Evolutionary conservation across 2,797 vertebrate genomes (phyloP).

Genomic region (Helostoma temminkii): DNA sequence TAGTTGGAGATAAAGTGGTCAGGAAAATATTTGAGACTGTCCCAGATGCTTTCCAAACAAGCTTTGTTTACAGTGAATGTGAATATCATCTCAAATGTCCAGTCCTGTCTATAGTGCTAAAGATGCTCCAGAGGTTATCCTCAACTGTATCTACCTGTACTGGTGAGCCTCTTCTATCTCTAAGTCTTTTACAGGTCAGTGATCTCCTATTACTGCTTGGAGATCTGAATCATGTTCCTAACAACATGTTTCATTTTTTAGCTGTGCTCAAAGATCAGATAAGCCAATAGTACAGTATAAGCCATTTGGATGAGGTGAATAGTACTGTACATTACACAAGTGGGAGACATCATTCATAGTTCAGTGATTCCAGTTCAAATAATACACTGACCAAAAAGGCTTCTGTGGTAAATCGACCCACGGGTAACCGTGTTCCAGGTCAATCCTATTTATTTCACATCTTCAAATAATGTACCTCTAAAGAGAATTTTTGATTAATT

Average conservation of each 20-base stretch:
- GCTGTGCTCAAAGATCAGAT: constrained; percentile 24
- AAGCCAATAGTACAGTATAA: constrained; percentile 12
- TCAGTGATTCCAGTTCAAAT: background rate
- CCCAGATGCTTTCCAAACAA: background rate
- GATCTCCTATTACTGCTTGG: constrained; percentile 56
- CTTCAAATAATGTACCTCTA: too few relatives aligned
- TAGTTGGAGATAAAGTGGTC: too few relatives aligned
- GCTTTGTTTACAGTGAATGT: constrained; percentile 37
- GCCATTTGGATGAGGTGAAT: constrained; percentile 15
- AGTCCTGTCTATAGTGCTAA: constrained; percentile 30
- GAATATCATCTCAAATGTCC: constrained; percentile 33
- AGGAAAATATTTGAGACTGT: too few relatives aligned
- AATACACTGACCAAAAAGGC: background rate
- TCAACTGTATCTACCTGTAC: constrained; percentile 45
- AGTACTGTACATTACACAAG: background rate
- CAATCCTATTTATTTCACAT: background rate
- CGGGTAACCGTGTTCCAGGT: background rate
- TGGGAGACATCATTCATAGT: constrained; percentile 31
- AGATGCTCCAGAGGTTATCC: constrained; percentile 41
- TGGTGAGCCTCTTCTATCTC: constrained; percentile 36
- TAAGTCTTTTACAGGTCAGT: constrained; percentile 62
- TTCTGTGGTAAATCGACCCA: background rate
- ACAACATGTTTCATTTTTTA: constrained; percentile 43
- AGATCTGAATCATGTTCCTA: constrained; percentile 44
- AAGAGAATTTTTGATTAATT: constrained; percentile 38